These are phyloP conservation scores for Vollenhovia emeryi DNA, from an alignment of 1,140 invertebrate species.

Conservation along the genomic window DNA sequence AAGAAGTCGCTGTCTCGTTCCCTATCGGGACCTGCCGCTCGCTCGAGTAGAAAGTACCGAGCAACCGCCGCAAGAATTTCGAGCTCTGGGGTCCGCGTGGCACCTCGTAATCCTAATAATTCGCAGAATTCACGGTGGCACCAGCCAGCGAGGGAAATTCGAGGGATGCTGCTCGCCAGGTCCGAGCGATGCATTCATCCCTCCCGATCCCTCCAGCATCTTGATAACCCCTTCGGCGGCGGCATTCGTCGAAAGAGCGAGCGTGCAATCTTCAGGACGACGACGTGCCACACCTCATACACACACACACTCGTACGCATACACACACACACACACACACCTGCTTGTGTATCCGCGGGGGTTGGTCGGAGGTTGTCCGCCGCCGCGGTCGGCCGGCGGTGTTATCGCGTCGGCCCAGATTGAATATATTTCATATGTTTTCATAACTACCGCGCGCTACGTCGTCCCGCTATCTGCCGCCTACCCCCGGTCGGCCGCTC, in stretches of 20 bases:
- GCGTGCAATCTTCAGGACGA: conserved; percentile 54
- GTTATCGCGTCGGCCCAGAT: conserved; percentile 84
- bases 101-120: not conserved
- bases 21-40: not conserved
- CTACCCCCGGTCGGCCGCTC: conserved; percentile 52
- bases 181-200: conserved; percentile 9
- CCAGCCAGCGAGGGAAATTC: conserved; percentile 11
- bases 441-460: conserved; percentile 82
- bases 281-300: not conserved
- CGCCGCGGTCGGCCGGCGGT: conserved; percentile 72
- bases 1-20: not conserved
- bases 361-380: conserved; percentile 52
- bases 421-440: conserved; percentile 87
- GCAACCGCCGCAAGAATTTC: no score
- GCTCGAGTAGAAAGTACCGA: not conserved
- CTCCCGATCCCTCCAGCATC: conserved; percentile 4
- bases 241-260: conserved; percentile 57
- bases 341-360: conserved; percentile 22
- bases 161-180: not conserved
- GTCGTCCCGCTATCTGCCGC: conserved; percentile 78
- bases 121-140: not conserved
- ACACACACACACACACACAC: not conserved
- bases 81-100: not conserved
- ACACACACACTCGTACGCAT: not conserved
- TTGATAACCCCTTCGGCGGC: conserved; percentile 43